These are phyloP conservation scores for Sinhomidia bicolor DNA, from an alignment of 2,888 invertebrate genomes.

Conservation along the genomic window DNA sequence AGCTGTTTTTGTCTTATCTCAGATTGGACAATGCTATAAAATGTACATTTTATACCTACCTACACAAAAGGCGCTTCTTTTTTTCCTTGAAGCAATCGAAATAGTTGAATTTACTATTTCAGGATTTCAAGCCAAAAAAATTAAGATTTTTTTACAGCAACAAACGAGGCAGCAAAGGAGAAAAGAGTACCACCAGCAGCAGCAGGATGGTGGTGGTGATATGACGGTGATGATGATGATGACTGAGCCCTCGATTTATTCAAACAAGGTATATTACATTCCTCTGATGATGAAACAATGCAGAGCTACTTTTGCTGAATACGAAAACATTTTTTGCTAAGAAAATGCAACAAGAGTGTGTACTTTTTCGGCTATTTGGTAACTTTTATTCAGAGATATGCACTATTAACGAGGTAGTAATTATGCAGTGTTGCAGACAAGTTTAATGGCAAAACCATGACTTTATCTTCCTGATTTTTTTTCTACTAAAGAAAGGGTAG, in stretches of 20 bases:
- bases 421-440: conserved; percentile 69
- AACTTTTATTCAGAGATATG: conserved; percentile 3
- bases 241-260: not conserved
- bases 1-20: conserved; percentile 30
- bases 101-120: conserved; percentile 16
- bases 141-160: not conserved
- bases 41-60: too few species aligned
- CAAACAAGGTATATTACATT: conserved; percentile 32
- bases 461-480: conserved; percentile 68
- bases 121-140: conserved; percentile 28
- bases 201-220: not conserved
- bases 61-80: not conserved
- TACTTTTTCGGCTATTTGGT: conserved; percentile 28
- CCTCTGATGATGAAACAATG: conserved; percentile 48
- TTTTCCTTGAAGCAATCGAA: not conserved
- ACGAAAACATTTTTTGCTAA: not conserved
- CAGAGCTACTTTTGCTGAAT: conserved; percentile 43
- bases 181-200: too few species aligned
- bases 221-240: not conserved
- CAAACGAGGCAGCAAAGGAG: not conserved
- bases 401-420: conserved; percentile 64
- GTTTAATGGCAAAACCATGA: conserved; percentile 72
- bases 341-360: conserved; percentile 40
- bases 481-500: conserved; percentile 37
- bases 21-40: conserved; percentile 42